Base-by-base conservation (phyloP, 2,797 vertebrate genomes). In the Rhincodon typus region DNA sequence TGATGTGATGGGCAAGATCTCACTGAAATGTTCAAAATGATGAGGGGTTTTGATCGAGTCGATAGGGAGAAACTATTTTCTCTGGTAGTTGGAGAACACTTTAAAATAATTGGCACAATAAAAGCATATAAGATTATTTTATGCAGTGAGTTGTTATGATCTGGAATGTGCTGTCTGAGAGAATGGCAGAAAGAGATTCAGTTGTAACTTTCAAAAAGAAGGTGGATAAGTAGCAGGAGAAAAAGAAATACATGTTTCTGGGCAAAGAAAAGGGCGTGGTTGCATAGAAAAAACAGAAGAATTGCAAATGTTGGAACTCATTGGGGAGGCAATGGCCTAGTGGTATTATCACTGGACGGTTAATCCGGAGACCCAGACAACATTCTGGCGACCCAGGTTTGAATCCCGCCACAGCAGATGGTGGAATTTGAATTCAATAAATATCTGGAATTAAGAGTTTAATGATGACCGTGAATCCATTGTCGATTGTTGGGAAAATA, bases 31-130 rank as follows among this genome's bases (percentile, higher is more conserved):
- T 19, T 91, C 13, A n/a, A 38, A 38, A 67, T 23, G 8, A n/a
- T 23, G 30, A 66, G 1, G 53, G 4, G 57, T 66, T 91, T 66
- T 62, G 34, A 67, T 66, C 19, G 6, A 38, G 62, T 42, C 38
- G 90, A n/a, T 66, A 38, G 90, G 21, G 53, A n/a, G 53, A 62
- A 91, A 62, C 15, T 1, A 27, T 19, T 66, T 19, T 15, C 15
- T 66, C 30, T 91, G 15, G 17, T 67, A 67, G 42, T 62, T 21
- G 67, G 66, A 23, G 57, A 8, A 42, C n/a, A 10, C 34, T n/a
- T 93, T 13, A 38, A 67, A 93, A 67, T 67, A 93, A n/a, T 93
- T 93, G 62, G 57, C 88, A 66, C 62, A 90, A 62, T n/a, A n/a
- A n/a, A n/a, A n/a, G n/a, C n/a, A n/a, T n/a, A n/a, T n/a, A n/a